Evolutionary conservation across 2,888 invertebrate species (phyloP).

Genomic region (Epinotia demarniana): DNA sequence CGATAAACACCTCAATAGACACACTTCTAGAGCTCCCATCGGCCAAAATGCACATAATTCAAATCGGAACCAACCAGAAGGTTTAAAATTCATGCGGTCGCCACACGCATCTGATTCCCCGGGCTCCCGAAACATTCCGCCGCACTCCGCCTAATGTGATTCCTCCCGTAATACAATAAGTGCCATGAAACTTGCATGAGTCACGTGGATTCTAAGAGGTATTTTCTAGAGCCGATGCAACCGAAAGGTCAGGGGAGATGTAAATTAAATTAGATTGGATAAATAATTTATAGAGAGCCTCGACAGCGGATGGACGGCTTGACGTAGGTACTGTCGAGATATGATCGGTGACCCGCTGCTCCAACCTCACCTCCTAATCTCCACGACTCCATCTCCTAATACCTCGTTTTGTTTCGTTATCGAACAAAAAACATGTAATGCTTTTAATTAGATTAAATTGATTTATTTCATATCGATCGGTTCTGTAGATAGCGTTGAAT

Average conservation of each 20-base stretch:
- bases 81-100: conserved; percentile 47
- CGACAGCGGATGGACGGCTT: conserved; percentile 80
- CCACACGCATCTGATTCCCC: conserved; percentile 34
- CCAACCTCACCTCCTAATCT: conserved; percentile 76
- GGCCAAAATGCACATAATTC: conserved; percentile 50
- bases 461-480: conserved; percentile 80
- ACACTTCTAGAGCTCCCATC: conserved; percentile 11
- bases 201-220: conserved; percentile 61
- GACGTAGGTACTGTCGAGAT: conserved; percentile 74
- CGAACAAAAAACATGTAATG: conserved; percentile 83
- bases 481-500: conserved; percentile 67
- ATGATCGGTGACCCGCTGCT: conserved; percentile 81
- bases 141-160: conserved; percentile 57
- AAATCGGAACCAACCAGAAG: conserved; percentile 57
- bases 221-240: conserved; percentile 66
- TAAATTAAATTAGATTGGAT: conserved; percentile 83
- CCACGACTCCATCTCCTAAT: conserved; percentile 79
- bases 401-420: conserved; percentile 80
- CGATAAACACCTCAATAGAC: conserved; percentile 1
- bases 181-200: conserved; percentile 71
- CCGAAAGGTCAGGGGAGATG: conserved; percentile 77
- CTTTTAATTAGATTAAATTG: conserved; percentile 85
- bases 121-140: conserved; percentile 20
- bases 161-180: conserved; percentile 67
- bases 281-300: conserved; percentile 78